Conservation (phyloP, 2,888 invertebrate genomes). For the Volucella inanis region DNA sequence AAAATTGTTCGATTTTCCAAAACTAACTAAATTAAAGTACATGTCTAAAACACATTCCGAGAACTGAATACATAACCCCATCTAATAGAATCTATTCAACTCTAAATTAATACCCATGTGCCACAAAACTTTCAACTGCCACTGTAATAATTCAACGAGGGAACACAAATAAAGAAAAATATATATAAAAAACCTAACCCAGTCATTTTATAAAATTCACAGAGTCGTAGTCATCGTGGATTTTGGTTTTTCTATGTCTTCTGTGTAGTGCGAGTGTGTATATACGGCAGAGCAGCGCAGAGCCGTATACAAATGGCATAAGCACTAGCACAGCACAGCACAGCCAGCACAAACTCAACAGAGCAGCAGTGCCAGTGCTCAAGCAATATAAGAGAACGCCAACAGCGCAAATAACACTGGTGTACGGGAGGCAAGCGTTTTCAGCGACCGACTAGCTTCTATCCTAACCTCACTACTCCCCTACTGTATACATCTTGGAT, state of each 20-base stretch:
- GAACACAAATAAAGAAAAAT: slow-evolving; percentile 14
- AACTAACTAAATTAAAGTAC: background rate
- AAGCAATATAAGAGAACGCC: slow-evolving; percentile 78
- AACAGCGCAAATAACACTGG: slow-evolving; percentile 79
- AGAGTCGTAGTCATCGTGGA: slow-evolving; percentile 68
- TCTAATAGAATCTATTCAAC: background rate
- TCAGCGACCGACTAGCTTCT: slow-evolving; percentile 79
- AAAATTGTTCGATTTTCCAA: background rate
- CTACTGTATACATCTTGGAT: background rate
- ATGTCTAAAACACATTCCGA: no score
- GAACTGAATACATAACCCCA: no score
- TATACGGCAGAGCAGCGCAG: background rate
- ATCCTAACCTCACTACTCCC: slow-evolving; percentile 40
- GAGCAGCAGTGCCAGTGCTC: slow-evolving; percentile 67
- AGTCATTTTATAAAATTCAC: slow-evolving; percentile 69
- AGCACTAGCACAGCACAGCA: slow-evolving; percentile 25
- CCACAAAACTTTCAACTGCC: slow-evolving; percentile 31
- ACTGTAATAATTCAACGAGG: slow-evolving; percentile 40
- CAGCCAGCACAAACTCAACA: slow-evolving; percentile 52
- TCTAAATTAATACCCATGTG: slow-evolving; percentile 10
- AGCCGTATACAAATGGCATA: slow-evolving; percentile 55
- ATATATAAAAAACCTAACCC: slow-evolving; percentile 55
- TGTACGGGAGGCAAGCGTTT: slow-evolving; percentile 81
- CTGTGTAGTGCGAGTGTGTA: slow-evolving; percentile 6
- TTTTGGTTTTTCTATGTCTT: slow-evolving; percentile 66